Evolutionary conservation across 1,140 invertebrate genomes (phyloP), one percentile per base, ranked within the genome.

Genomic region (Tetragnatha versicolor): DNA sequence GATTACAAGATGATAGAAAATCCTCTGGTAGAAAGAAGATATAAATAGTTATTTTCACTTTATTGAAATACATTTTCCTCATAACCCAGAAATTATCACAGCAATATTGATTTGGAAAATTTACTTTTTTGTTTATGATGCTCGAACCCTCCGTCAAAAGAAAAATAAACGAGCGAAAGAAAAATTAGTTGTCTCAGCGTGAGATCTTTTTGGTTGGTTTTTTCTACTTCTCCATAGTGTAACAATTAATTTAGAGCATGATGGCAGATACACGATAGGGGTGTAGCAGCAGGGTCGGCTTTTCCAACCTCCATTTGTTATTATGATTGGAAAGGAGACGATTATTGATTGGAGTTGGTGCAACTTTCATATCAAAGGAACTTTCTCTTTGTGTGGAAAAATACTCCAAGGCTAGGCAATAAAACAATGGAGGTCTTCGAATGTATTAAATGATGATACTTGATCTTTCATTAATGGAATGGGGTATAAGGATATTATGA

Each of bases 261-360:
- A 75, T 75, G 72, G 72, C 72, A 75, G 72, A 63, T 75, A 75
- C 72, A 63, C 42, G 72, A 63, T 49, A 63, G 58, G 72, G 58
- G 72, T 75, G 72, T 75, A 75, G 58, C 72, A 63, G 55, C 9
- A 33, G 33, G 72, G 72, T 63, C 58, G 63, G 35, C 72, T 6
- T 42, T 63, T n/a, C 20, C 42, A 47, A 58, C 58, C 39, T 31
- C 37, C 72, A 75, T 75, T 75, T 75, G 53, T 60, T 73, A 63
- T 75, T 75, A 75, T 75, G 58, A 75, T 75, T 42, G 39, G 33
- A 63, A 27, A 75, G n/a, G 51, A 33, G 17, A 75, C 58, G n/a
- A 63, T 75, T 75, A 75, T 75, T 75, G 58, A 75, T 75, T 75
- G 72, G 51, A 75, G 25, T 75, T 42, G 49, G 69, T 25, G n/a